Percentiles rank a stretch among this genome's conserved stretches.
Evolutionary conservation across 2,888 invertebrate species (phyloP).

Genomic region (Tenthredo amoena): DNA sequence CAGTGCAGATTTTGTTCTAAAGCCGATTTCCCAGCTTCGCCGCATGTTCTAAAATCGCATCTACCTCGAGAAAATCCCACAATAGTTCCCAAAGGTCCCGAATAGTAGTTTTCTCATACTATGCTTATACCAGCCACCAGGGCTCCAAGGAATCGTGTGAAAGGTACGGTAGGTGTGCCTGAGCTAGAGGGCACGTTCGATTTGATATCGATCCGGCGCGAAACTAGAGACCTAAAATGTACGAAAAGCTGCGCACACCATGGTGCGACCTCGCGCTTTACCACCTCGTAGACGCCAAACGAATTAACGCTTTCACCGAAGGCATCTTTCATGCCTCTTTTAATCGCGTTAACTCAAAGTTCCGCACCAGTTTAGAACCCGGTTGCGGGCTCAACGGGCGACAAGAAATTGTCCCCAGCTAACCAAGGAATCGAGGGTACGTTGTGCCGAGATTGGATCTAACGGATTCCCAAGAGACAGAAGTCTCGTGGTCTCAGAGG

Average conservation of each 20-base stretch:
- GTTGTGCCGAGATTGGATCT: slow-evolving; percentile 27
- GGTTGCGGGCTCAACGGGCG: not conserved
- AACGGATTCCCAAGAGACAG: slow-evolving; percentile 26
- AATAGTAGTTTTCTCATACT: not conserved
- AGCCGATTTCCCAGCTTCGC: not conserved
- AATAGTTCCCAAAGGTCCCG: not conserved
- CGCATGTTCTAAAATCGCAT: slow-evolving; percentile 2
- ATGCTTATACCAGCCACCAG: not conserved
- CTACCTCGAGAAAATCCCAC: not conserved
- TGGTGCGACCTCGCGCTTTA: not conserved
- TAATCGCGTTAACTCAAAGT: slow-evolving; percentile 35
- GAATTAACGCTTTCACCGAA: not conserved
- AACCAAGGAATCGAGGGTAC: not conserved
- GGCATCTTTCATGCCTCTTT: slow-evolving; percentile 18
- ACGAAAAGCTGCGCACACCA: slow-evolving; percentile 22
- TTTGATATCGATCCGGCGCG: slow-evolving; percentile 25
- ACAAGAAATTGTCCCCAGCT: slow-evolving; percentile 22
- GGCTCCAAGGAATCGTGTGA: not conserved
- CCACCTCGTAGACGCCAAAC: not conserved
- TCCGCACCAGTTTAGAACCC: not conserved
- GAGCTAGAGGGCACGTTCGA: not conserved
- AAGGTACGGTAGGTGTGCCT: not conserved
- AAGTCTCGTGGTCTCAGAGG: slow-evolving; percentile 1
- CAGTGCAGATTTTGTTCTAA: not conserved
- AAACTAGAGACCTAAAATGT: slow-evolving; percentile 19